Percentiles rank a stretch among this genome's conserved stretches.
These are phyloP conservation scores for Himantopus leucocephalus DNA, from an alignment of 2,113 vertebrate genomes.

Conservation along the genomic window DNA sequence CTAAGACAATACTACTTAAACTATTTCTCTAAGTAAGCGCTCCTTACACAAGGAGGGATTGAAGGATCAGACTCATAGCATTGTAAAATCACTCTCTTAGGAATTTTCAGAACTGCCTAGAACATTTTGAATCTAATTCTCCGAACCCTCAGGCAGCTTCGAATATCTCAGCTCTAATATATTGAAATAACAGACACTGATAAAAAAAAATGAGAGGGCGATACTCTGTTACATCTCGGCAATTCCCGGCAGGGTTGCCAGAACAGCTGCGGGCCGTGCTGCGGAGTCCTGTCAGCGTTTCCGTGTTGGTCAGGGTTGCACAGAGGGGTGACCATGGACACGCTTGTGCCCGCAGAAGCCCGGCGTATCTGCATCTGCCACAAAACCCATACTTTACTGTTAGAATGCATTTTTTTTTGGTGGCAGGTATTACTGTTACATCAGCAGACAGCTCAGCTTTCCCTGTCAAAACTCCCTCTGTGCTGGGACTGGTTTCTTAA, in stretches of 20 bases:
- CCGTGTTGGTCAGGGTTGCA: accelerated
- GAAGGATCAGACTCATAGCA: conserved; percentile 58
- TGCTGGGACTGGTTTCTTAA: not conserved
- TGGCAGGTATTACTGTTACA: not conserved
- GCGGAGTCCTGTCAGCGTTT: not conserved
- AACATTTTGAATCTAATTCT: conserved; percentile 56
- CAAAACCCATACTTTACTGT: accelerated
- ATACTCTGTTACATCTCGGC: not conserved
- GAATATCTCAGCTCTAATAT: conserved; percentile 37
- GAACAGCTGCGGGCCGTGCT: accelerated
- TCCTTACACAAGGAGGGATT: conserved; percentile 50
- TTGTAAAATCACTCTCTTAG: conserved; percentile 57
- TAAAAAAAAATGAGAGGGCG: not conserved
- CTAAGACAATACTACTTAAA: conserved; percentile 40
- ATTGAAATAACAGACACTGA: conserved; percentile 34
- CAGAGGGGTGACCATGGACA: not conserved
- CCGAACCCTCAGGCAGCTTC: conserved; percentile 55
- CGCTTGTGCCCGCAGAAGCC: not conserved
- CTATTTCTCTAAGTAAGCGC: conserved; percentile 49
- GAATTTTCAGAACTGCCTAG: conserved; percentile 59
- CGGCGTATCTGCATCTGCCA: accelerated
- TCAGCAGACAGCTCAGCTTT: not conserved
- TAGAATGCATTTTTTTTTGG: accelerated
- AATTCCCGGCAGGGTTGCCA: not conserved
- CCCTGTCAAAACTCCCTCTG: not conserved